Base-by-base conservation (phyloP, 2,113 vertebrate species). In the Misgurnus mizolepis region DNA sequence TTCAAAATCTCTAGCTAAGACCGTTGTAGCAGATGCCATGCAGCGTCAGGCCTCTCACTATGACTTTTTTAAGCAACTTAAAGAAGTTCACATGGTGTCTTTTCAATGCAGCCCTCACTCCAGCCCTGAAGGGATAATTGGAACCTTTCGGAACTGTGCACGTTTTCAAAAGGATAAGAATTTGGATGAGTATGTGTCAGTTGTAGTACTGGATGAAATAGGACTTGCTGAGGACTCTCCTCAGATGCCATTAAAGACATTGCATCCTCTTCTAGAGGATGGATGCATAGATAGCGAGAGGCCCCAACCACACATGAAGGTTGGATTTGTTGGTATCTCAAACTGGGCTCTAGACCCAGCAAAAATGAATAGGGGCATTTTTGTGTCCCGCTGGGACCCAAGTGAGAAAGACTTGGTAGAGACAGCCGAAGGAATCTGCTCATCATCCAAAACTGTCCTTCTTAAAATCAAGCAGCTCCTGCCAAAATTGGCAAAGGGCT, bases 51-150 rank as follows among this genome's bases (percentile, higher is more conserved):
- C 81, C 49, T 92, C 93, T 69, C 88, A 90, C 82, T 88, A 0
- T 18, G 15, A 80, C 0, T 87, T 94, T 3, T 94, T 94, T 84
- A 89, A 80, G 85, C 85, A 79, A 0, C 90, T 92, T 58, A 95
- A 94, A 55, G 91, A 94, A 79, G 87, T 94, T 8, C 93, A 94
- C 11, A 92, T 94, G 91, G 88, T 94, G 27, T 93, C 93, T 80
- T 95, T 95, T 75, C 94, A 95, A 74, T 94, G 93, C 85, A 95
- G 93, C 78, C 94, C 93, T 77, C 91, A 94, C 80, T 94, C 93
- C 4, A 94, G 92, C 67, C 90, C 93, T 6, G 93, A 93, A 58
- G 94, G 92, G 1, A 94, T 94, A 84, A 90, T 94, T 69, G 90
- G 87, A 53, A 94, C 89, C 39, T 95, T 94, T 81, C 87, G 72